Conservation (phyloP, 2,888 invertebrate species). For the Xiphydria camelus region DNA sequence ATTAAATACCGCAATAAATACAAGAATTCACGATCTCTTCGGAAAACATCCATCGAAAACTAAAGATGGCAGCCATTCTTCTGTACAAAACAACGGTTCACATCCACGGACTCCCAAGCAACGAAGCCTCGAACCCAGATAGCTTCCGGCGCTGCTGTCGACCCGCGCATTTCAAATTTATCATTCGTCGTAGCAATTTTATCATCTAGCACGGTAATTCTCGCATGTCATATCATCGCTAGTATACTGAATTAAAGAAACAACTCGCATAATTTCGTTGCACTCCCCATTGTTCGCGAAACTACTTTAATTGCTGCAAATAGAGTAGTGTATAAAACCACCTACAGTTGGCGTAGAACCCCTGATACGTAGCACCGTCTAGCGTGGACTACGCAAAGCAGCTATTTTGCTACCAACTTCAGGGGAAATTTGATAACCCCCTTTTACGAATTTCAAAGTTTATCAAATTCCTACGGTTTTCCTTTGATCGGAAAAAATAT, state of each 20-base stretch:
- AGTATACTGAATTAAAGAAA: no score
- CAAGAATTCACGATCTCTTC: slow-evolving; percentile 56
- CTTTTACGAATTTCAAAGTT: no score
- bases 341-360: slow-evolving; percentile 4
- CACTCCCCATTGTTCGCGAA: no score
- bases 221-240: background rate
- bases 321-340: background rate
- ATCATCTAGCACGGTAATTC: no score
- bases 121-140: slow-evolving; percentile 52
- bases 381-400: background rate
- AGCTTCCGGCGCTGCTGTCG: slow-evolving; percentile 40
- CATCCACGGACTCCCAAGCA: slow-evolving; percentile 55
- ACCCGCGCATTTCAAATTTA: slow-evolving; percentile 36
- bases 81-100: slow-evolving; percentile 75
- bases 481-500: no score
- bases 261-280: no score
- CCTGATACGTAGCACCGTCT: slow-evolving; percentile 7
- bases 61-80: slow-evolving; percentile 86
- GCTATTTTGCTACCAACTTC: slow-evolving; percentile 12
- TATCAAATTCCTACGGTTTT: no score
- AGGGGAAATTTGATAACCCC: slow-evolving; percentile 4
- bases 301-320: no score
- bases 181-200: background rate
- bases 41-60: slow-evolving; percentile 79
- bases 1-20: slow-evolving; percentile 49